Base-by-base conservation (phyloP, 2,888 invertebrate genomes). In the Leucozona laternaria region DNA sequence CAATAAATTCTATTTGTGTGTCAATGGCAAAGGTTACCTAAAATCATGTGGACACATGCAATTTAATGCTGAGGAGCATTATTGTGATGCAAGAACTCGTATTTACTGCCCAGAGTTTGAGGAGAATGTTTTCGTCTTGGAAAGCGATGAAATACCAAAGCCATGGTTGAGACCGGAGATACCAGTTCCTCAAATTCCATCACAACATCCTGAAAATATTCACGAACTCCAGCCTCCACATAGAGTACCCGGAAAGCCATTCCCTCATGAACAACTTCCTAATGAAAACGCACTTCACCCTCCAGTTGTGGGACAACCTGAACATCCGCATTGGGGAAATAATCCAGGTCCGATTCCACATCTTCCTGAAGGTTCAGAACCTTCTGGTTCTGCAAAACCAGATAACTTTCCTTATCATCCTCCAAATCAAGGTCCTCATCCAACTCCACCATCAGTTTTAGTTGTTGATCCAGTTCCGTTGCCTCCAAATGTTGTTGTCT, bases 1-100 rank as follows among this genome's bases (percentile, higher is more conserved):
- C 70, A 86, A 86, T 28, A 86, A 86, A 25, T 86, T 79, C 22
- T 86, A 86, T 22, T 13, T 86, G 6, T 86, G 86, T 28, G n/a
- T 71, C 1, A 10, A 58, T 11, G 75, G 66, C 4, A 22, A 58
- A 15, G 86, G 86, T 0, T 71, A 82, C 37, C 53, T 86, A 15
- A 86, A 86, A 45, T 82, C 86, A 8, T 86, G 86, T 25, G 86
- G 86, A 0, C 53, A 50, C 4, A 15, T 82, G 31, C 82, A 79
- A n/a, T 86, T 75, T 22, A 86, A 86, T 40, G 7, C 45, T 5
- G 25, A 17, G 8, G 20, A 7, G 7, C 62, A 45, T 28, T 86
- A 70, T 40, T 86, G 86, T n/a, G 86, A 86, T 25, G 2, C 50
- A 3, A 78, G 22, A 22, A 66, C 50, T 45, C 81, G 78, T 8